These are phyloP conservation scores for Leptopilina clavipes DNA, from an alignment of 1,140 invertebrate species.

Conservation along the genomic window DNA sequence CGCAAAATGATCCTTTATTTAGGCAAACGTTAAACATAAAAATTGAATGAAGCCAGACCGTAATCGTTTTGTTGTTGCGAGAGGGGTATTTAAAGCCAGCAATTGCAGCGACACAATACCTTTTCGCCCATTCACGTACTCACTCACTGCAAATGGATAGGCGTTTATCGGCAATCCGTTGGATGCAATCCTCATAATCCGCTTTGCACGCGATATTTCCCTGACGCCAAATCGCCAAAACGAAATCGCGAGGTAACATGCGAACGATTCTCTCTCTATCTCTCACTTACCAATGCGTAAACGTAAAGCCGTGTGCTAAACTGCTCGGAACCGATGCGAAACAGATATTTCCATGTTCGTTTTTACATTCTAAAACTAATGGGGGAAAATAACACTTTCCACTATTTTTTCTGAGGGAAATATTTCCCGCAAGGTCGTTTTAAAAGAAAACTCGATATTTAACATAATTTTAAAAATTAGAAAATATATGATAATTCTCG, in stretches of 20 bases:
- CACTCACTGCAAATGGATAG: slow-evolving; percentile 36
- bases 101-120: slow-evolving; percentile 18
- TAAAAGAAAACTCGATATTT: too few relatives aligned
- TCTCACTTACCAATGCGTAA: background rate
- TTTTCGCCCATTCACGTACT: background rate
- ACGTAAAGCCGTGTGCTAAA: slow-evolving; percentile 27
- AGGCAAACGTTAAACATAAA: background rate
- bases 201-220: slow-evolving; percentile 55
- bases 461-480: too few relatives aligned
- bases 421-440: background rate
- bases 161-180: slow-evolving; percentile 54
- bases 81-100: slow-evolving; percentile 30
- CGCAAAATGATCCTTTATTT: background rate
- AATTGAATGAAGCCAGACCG: slow-evolving; percentile 26
- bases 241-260: slow-evolving; percentile 50
- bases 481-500: too few relatives aligned
- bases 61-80: slow-evolving; percentile 20
- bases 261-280: slow-evolving; percentile 19
- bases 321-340: slow-evolving; percentile 28
- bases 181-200: slow-evolving; percentile 56
- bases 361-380: slow-evolving; percentile 13
- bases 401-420: background rate
- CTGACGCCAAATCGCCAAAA: slow-evolving; percentile 48
- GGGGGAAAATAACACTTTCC: background rate
- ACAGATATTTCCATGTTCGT: slow-evolving; percentile 12